A percentile compares a stretch with the other conserved stretches of the same genome.
These are phyloP conservation scores for Hipparchia semele DNA, from an alignment of 2,888 invertebrate species.

Conservation along the genomic window DNA sequence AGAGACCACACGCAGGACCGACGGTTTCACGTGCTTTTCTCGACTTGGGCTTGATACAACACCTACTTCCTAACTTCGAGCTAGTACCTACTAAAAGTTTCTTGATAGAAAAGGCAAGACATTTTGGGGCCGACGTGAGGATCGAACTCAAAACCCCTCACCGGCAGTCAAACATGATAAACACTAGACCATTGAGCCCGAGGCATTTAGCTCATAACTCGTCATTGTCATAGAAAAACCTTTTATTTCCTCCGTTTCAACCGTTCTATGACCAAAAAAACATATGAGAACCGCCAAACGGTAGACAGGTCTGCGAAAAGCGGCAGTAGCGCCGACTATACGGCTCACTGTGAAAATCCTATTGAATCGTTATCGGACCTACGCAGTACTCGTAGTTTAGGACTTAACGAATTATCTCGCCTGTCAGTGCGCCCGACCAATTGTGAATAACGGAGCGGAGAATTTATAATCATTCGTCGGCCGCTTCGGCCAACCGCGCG, in stretches of 20 bases:
- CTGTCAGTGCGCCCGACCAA: slow-evolving; percentile 61
- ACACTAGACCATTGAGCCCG: neutral
- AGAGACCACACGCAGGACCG: too few species aligned
- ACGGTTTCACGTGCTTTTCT: too few species aligned
- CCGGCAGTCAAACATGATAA: too few species aligned
- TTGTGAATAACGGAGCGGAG: slow-evolving; percentile 50
- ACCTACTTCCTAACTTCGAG: too few species aligned
- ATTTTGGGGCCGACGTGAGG: too few species aligned
- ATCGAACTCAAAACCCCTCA: too few species aligned
- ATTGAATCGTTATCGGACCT: slow-evolving; percentile 70
- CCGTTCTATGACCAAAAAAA: slow-evolving; percentile 2
- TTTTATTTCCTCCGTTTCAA: neutral
- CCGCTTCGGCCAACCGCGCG: slow-evolving; percentile 34
- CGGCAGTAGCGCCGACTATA: slow-evolving; percentile 16
- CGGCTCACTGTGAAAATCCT: slow-evolving; percentile 62
- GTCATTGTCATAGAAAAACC: neutral
- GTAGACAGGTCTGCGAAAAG: slow-evolving; percentile 8
- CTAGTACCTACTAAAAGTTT: too few species aligned
- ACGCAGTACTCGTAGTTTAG: slow-evolving; percentile 72
- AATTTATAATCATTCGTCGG: slow-evolving; percentile 38
- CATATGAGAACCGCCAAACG: neutral
- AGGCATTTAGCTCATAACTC: neutral
- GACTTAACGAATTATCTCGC: slow-evolving; percentile 76
- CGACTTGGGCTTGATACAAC: too few species aligned
- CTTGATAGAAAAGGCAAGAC: too few species aligned